Evolutionary conservation across 1,140 invertebrate genomes (phyloP).

Genomic region (Drosophila cardini): DNA sequence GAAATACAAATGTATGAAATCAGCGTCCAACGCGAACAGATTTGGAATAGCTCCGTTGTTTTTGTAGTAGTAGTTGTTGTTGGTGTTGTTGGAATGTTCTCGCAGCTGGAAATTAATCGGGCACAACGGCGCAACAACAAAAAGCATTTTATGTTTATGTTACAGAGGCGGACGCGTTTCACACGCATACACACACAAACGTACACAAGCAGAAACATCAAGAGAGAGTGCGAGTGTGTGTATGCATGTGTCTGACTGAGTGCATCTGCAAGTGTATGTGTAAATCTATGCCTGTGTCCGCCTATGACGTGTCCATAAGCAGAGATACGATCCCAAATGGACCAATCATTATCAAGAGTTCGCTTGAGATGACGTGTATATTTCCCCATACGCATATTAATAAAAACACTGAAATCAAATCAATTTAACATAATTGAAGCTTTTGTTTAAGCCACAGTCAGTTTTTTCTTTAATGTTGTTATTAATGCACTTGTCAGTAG

Average conservation of each 20-base stretch:
- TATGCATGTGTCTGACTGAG: conserved; percentile 17
- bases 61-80: conserved; percentile 12
- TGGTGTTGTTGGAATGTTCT: conserved; percentile 68
- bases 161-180: conserved; percentile 55
- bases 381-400: conserved; percentile 56
- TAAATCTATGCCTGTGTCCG: conserved; percentile 27
- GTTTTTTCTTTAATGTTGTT: conserved; percentile 14
- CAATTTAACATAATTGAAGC: conserved; percentile 36
- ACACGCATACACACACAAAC: conserved; percentile 26
- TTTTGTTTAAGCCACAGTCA: conserved; percentile 30
- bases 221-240: conserved; percentile 13
- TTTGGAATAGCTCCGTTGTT: conserved; percentile 6
- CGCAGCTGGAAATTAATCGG: conserved; percentile 77
- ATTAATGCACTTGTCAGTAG: conserved; percentile 61
- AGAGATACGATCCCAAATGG: conserved; percentile 46
- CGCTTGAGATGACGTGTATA: conserved; percentile 64
- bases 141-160: conserved; percentile 77
- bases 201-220: neutral
- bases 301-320: conserved; percentile 66
- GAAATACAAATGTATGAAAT: conserved; percentile 47
- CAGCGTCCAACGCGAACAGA: conserved; percentile 51
- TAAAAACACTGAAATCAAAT: conserved; percentile 49
- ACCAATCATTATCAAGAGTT: conserved; percentile 30
- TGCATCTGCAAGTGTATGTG: conserved; percentile 15
- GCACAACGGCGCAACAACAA: conserved; percentile 62